phyloP scores from a whole-genome alignment of 2,888 invertebrate species.

The Holacanthella duospinosa region DNA sequence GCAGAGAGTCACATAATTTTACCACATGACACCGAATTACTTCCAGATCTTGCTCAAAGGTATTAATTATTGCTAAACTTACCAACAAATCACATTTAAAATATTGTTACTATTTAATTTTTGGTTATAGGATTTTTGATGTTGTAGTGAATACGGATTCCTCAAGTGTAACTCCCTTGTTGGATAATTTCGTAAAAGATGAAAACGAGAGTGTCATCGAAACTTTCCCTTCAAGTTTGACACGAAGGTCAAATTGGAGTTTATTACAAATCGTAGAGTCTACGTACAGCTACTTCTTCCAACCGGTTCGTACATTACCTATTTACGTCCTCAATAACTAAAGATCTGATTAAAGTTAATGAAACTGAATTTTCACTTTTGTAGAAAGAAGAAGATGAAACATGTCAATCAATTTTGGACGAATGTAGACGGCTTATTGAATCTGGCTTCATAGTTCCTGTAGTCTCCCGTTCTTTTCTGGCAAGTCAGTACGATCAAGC shows the following conservation, averaged over 20 bases:
- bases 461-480: conserved; percentile 35
- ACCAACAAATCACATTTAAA: neutral
- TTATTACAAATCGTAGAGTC: conserved; percentile 11
- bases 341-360: no score
- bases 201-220: conserved; percentile 27
- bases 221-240: conserved; percentile 28
- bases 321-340: no score
- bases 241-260: neutral
- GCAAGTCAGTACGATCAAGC: conserved; percentile 37
- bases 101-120: neutral
- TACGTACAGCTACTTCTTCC: conserved; percentile 17
- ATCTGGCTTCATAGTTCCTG: conserved; percentile 30
- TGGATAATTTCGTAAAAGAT: conserved; percentile 31
- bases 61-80: conserved; percentile 2
- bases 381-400: conserved; percentile 17
- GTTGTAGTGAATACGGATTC: conserved; percentile 33
- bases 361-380: neutral
- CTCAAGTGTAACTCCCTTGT: conserved; percentile 18
- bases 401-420: conserved; percentile 21
- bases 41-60: conserved; percentile 36
- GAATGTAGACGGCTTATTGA: conserved; percentile 33
- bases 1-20: conserved; percentile 37
- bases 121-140: neutral
- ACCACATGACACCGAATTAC: conserved; percentile 28
- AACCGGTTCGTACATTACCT: conserved; percentile 12